Evolutionary conservation across 2,113 vertebrate genomes (phyloP), one percentile per base, ranked within the genome.

Genomic region (Nanger granti): DNA sequence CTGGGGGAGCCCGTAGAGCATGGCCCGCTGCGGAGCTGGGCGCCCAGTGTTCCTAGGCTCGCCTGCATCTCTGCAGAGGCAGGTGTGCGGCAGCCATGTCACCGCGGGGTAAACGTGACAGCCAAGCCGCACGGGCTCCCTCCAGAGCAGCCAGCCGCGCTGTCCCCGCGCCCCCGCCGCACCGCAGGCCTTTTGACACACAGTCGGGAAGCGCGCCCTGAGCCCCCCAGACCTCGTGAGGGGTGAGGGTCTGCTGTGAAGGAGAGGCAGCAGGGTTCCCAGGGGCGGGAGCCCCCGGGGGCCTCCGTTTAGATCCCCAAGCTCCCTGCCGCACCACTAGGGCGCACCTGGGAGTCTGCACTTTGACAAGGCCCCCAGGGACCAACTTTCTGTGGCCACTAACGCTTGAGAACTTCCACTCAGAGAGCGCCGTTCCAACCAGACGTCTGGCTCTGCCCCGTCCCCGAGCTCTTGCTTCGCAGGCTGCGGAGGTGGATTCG

Each of bases 1-100:
- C 37, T 2, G 7, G 2, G 2, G 60, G 29, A 26, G 3, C 31
- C 37, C 28, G 13, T 0, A 0, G 29, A 44, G 44, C 7, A 4
- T 0, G 0, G 7, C 7, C 4, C 1, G 1, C 8, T 3, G 59
- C 18, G 20, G 8, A 34, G 64, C 26, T 34, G 6, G 87, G 8
- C 29, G 0, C 26, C 1, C 4, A 26, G 8, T 1, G 0, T 7
- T 4, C 66, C 69, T 24, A 20, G 7, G 0, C n/a, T 12, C 4
- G 18, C 34, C 4, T 0, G 5, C 12, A 2, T 8, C 15, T 85
- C 88, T 8, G 17, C 79, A 85, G 80, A 59, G 52, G 24, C 69
- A 17, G 4, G 31, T 0, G 4, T 4, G 31, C 4, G 6, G n/a
- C 66, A 17, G 5, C 24, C 3, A 17, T 0, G 1, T 11, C 31